These are phyloP conservation scores for Huso huso DNA, from an alignment of 2,797 vertebrate genomes.

Conservation along the genomic window DNA sequence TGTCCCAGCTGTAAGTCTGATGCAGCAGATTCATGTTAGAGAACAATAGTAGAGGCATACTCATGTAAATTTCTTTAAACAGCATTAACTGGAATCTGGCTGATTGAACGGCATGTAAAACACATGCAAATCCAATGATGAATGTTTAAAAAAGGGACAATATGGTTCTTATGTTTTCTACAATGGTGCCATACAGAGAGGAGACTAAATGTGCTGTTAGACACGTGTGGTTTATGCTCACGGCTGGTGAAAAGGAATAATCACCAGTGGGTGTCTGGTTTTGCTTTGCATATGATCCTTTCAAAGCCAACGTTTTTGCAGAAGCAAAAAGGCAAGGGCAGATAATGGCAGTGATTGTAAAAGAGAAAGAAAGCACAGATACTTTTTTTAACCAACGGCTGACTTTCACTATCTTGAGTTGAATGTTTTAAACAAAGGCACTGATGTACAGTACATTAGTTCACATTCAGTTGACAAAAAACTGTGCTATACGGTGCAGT, in stretches of 20 bases:
- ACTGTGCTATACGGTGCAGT: too few species aligned
- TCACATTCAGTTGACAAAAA: too few species aligned
- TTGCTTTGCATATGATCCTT: neutral
- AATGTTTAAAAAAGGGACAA: neutral
- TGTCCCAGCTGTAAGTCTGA: neutral
- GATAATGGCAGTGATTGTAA: too few species aligned
- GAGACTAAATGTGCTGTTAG: neutral
- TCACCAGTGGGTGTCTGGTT: neutral
- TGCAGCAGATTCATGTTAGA: neutral
- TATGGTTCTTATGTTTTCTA: neutral
- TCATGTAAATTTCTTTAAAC: too few species aligned
- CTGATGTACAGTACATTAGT: too few species aligned
- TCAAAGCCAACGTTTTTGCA: neutral
- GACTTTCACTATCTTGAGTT: too few species aligned
- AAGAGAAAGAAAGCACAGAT: too few species aligned
- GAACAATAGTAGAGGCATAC: too few species aligned
- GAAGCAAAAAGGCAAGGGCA: neutral
- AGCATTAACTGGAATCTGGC: constrained; percentile 1
- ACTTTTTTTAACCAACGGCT: too few species aligned
- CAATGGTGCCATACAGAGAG: neutral
- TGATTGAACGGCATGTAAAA: constrained; percentile 43
- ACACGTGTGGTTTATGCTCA: neutral
- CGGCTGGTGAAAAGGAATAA: neutral
- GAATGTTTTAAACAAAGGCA: neutral
- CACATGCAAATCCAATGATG: constrained; percentile 35